Conservation (phyloP, 1,140 invertebrate genomes). For the Bombus pyrosoma region DNA sequence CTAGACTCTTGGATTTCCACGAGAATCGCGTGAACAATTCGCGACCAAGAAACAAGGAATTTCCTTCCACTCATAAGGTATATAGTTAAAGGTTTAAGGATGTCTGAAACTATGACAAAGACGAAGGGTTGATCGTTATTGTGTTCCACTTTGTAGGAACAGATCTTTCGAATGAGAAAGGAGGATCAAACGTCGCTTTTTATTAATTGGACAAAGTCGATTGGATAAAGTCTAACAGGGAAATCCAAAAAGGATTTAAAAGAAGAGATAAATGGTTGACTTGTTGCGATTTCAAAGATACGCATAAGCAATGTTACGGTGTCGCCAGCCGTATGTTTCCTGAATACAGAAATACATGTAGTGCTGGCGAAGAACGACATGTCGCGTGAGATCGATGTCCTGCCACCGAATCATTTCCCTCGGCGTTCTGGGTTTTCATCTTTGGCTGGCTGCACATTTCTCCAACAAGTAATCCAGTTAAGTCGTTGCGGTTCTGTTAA, state of each 20-base stretch:
- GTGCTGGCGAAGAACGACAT: neutral
- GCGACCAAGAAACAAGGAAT: neutral
- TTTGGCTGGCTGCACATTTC: conserved; percentile 3
- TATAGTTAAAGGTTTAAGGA: neutral
- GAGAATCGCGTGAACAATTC: neutral
- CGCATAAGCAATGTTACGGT: neutral
- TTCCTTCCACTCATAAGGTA: neutral
- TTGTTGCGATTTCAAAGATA: neutral
- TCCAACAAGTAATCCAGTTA: conserved; percentile 35
- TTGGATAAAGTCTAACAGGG: neutral
- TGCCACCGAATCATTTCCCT: conserved; percentile 22
- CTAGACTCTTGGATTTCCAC: neutral
- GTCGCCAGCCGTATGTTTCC: neutral
- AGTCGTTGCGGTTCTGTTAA: conserved; percentile 11
- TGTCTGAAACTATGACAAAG: neutral
- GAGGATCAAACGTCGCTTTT: neutral
- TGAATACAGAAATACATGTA: too few relatives aligned
- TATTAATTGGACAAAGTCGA: neutral
- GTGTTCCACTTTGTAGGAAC: too few relatives aligned
- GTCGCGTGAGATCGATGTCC: conserved; percentile 6
- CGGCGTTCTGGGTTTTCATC: conserved; percentile 29
- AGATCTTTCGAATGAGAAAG: neutral
- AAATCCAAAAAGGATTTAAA: neutral
- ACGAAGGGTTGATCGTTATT: neutral
- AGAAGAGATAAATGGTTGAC: neutral